phyloP scores from a whole-genome alignment of 2,888 invertebrate genomes.

The Mantis religiosa region DNA sequence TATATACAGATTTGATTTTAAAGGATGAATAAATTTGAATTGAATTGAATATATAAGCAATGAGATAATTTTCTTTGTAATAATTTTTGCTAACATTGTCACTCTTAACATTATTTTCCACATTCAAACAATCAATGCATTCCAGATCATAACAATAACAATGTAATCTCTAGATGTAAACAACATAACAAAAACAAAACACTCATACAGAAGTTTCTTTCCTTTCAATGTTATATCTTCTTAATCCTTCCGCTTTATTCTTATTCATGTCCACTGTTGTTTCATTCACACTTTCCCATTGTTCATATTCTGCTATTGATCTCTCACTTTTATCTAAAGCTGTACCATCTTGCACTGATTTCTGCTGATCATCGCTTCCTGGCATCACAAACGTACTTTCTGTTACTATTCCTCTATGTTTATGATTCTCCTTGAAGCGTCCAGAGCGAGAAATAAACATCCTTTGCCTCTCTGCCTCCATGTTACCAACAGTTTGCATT shows the following conservation, averaged over 20 bases:
- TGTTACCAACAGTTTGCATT: neutral
- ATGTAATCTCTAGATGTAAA: too few species aligned
- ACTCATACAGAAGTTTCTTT: neutral
- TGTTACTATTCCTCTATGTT: neutral
- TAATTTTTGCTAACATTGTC: too few species aligned
- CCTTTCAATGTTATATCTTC: too few species aligned
- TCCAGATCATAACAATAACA: too few species aligned
- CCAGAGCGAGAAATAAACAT: slow-evolving; percentile 26
- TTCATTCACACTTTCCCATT: neutral
- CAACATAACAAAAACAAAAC: neutral
- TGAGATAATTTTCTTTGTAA: too few species aligned
- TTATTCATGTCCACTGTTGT: neutral
- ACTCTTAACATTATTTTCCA: too few species aligned
- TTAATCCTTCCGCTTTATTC: neutral
- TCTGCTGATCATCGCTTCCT: neutral
- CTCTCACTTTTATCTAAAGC: neutral
- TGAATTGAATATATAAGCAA: too few species aligned
- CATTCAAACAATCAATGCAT: too few species aligned
- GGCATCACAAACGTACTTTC: slow-evolving; percentile 4
- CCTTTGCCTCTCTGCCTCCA: neutral
- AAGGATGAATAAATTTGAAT: too few species aligned
- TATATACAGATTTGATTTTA: too few species aligned
- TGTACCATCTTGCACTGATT: neutral
- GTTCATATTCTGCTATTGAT: neutral
- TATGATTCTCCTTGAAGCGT: slow-evolving; percentile 18